Conservation (phyloP, 2,113 vertebrate species). For the Coptodon rendalli region DNA sequence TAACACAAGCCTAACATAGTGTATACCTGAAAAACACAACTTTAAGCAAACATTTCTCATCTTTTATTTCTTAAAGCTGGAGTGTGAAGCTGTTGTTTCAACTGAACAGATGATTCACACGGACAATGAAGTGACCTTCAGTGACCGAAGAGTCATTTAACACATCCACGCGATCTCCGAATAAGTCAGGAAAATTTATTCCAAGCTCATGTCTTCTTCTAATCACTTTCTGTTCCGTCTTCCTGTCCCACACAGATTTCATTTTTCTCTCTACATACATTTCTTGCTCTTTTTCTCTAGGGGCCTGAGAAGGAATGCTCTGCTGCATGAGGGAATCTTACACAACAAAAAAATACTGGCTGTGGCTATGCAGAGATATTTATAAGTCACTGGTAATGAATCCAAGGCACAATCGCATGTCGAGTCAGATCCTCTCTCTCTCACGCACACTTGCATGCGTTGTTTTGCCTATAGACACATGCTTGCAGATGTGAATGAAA, state of each 20-base stretch:
- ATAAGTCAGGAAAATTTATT: background rate
- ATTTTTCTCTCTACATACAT: background rate
- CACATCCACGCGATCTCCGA: background rate
- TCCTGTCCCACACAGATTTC: background rate
- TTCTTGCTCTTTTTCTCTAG: background rate
- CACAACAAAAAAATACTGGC: conserved; percentile 46
- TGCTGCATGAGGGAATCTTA: conserved; percentile 49
- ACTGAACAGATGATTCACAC: conserved; percentile 24
- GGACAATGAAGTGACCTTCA: background rate
- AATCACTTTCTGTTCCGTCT: background rate
- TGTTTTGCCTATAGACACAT: conserved; percentile 16
- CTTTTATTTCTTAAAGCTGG: background rate
- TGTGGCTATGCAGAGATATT: conserved; percentile 55
- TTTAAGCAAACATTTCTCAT: conserved; percentile 19
- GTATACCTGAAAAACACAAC: background rate
- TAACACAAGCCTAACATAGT: background rate
- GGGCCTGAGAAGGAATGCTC: conserved; percentile 50
- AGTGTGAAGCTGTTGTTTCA: background rate
- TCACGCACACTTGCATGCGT: conserved; percentile 36
- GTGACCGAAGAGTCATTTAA: background rate
- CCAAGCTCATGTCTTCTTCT: background rate
- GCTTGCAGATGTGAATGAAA: conserved; percentile 21
- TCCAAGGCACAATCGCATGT: conserved; percentile 53
- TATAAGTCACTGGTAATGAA: conserved; percentile 68
- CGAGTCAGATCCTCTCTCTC: conserved; percentile 37